Evolutionary conservation across 2,113 vertebrate species (phyloP), one percentile per base, ranked within the genome.

Genomic region (Microcebus lehilahytsara): DNA sequence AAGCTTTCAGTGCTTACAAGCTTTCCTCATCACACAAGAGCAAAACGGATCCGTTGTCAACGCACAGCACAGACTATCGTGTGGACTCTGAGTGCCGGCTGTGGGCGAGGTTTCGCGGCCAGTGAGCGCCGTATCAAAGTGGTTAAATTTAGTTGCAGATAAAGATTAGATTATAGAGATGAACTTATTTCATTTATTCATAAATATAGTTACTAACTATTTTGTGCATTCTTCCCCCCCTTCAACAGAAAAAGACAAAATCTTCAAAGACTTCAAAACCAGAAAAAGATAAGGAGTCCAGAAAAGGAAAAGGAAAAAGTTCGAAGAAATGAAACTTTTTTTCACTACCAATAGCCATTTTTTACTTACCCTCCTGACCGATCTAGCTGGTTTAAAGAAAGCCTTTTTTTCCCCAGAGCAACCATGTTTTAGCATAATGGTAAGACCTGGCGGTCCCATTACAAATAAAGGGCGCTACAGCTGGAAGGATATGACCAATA

Each of bases 161-260:
- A 53, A 60, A 95, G 85, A 87, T 37, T 62, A 25, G 83, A 27
- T 51, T 93, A 19, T 60, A 58, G 66, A 86, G 80, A 93, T 53
- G 16, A 77, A 69, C 40, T 77, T 42, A 23, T 6, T 60, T 96
- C 14, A 64, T 74, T 80, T 92, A 85, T 14, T 69, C 25, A 64
- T 46, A 64, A 80, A 75, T 34, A 60, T 9, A 67, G 79, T 53
- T 69, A 12, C 58, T 94, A 89, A 98, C 83, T 95, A 6, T 85
- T 85, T 71, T 78, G 19, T 95, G 25, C 19, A 30, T 95, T 22
- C 94, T 89, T 96, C 72, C 23, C 90, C 69, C 32, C 93, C 64
- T 27, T 27, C 97, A 99, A 99, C 99, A 99, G 97, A 99, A 99
- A 98, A 99, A 99, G 97, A 94, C 74, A 1, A 99, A 99, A 98